A percentile compares a stretch with the other conserved stretches of the same genome.
Conservation (phyloP, 2,797 vertebrate genomes). For the Hydrocynus forskahlii region DNA sequence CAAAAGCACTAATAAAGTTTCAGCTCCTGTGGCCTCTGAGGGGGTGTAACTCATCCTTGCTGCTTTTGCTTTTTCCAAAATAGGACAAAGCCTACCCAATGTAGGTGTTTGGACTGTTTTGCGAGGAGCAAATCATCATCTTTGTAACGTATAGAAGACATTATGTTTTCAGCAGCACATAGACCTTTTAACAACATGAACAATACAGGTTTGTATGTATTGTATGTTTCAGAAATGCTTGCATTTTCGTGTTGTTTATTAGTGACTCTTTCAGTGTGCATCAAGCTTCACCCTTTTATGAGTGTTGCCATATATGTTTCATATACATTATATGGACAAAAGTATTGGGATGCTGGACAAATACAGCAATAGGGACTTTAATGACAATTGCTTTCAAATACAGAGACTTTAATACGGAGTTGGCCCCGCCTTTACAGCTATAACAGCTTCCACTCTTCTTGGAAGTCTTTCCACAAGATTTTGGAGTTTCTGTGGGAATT, state of each 20-base stretch:
- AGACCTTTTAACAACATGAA: no score
- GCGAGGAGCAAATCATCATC: not conserved
- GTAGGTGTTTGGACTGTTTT: not conserved
- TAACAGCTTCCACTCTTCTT: no score
- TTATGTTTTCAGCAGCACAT: not conserved
- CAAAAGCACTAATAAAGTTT: not conserved
- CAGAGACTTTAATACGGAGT: no score
- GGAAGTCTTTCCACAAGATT: no score
- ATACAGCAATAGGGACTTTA: no score
- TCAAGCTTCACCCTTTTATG: not conserved
- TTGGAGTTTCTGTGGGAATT: no score
- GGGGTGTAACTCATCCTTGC: not conserved
- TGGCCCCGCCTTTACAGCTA: no score
- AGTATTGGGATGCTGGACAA: no score
- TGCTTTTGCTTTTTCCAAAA: not conserved
- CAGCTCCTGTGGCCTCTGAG: not conserved
- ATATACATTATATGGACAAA: no score
- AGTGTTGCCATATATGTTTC: not conserved
- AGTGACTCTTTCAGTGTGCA: not conserved
- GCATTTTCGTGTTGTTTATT: not conserved
- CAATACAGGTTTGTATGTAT: no score
- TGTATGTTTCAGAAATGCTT: not conserved
- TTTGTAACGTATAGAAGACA: not conserved
- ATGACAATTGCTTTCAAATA: no score
- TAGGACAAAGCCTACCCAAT: not conserved